Conservation (phyloP, 1,140 invertebrate genomes). For the Telenomus remus region DNA sequence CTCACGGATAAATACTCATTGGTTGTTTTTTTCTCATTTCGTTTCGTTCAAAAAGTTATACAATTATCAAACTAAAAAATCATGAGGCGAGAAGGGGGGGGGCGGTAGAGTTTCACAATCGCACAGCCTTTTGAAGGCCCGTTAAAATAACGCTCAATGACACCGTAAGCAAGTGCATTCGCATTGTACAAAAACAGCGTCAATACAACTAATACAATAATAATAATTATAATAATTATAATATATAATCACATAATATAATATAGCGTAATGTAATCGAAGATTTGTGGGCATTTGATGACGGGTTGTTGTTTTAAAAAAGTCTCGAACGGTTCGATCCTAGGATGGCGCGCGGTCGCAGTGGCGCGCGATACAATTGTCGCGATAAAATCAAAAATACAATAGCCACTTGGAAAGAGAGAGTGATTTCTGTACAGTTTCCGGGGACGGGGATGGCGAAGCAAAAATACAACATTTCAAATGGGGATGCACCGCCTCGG, state of each 20-base stretch:
- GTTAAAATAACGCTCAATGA: conserved; percentile 15
- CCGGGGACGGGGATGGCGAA: neutral
- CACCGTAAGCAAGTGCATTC: conserved; percentile 17
- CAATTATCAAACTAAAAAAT: conserved; percentile 6
- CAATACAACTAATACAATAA: conserved; percentile 23
- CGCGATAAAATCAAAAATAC: conserved; percentile 7
- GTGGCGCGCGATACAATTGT: no score
- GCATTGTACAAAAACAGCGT: conserved; percentile 44
- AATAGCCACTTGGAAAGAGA: conserved; percentile 18
- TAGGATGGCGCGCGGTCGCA: conserved; percentile 4
- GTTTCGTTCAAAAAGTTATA: neutral
- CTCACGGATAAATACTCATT: conserved; percentile 22
- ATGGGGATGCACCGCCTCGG: conserved; percentile 27
- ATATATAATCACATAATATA: conserved; percentile 12
- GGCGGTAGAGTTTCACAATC: conserved; percentile 6
- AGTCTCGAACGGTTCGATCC: conserved; percentile 23
- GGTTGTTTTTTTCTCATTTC: conserved; percentile 16
- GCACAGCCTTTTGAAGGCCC: conserved; percentile 5
- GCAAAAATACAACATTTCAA: no score
- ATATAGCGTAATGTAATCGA: conserved; percentile 29
- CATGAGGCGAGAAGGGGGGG: neutral
- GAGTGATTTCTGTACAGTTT: conserved; percentile 35
- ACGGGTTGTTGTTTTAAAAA: conserved; percentile 10
- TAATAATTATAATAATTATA: neutral
- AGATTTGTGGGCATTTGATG: conserved; percentile 8